Base-by-base conservation (phyloP, 2,113 vertebrate genomes). In the Triplophysa siluroides region DNA sequence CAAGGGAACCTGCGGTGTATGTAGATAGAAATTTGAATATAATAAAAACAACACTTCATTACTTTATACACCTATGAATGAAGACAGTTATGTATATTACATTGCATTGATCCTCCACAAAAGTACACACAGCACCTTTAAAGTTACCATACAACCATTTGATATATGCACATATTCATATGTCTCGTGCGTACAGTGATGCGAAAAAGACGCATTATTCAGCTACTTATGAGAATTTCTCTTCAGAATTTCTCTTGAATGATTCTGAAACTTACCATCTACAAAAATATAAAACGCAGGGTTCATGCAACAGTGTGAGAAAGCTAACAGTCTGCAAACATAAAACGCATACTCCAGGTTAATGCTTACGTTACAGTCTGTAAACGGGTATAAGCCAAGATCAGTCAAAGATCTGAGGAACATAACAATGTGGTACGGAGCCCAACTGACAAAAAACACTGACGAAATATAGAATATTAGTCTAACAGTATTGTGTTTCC, bases 231-330 rank as follows among this genome's bases (percentile, higher is more conserved):
- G 64, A 61, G 83, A 83, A 18, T 82, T 61, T 2, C 65, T 83
- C 4, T 18, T 81, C 68, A 91, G 80, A 5, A 95, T 79, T 5
- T n/a, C 85, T 38, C 91, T 92, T 63, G 97, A 88, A 83, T 98
- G 95, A 9, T 86, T 93, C 83, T 93, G 94, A 86, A 97, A 97
- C 86, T 95, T 98, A 52, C 95, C 91, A 21, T 95, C 96, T 0
- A 96, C 91, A 10, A 98, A 94, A 11, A 92, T 95, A 1, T 96
- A 98, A 82, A 97, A 94, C 62, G 98, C 92, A 0, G 97, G 97
- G 83, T 98, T 98, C 77, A 97, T 88, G 83, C 95, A 97, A 85
- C 96, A 98, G 81, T 98, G 96, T 11, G 91, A 95, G 82, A 95
- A 96, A 50, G 96, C 96, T 12, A 98, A 54, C n/a, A 94, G 83